Evolutionary conservation across 2,113 vertebrate species (phyloP), one percentile per base, ranked within the genome.

Genomic region (Motacilla tschutschensis): DNA sequence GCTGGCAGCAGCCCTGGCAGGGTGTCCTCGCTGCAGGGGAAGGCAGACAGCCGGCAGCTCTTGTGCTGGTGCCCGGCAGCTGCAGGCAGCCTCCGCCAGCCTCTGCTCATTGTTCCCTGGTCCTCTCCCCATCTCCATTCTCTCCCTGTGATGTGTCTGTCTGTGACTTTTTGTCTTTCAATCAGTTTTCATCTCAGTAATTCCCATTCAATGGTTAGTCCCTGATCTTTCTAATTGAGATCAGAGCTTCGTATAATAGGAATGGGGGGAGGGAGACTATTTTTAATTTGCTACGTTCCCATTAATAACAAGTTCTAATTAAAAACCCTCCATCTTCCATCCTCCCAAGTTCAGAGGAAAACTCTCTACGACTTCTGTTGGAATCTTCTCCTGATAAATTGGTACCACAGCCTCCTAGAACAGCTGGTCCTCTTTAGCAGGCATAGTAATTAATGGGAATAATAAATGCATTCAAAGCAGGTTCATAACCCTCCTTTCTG

Each of bases 241-340:
- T 96, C 97, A 97, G 95, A 95, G 96, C 93, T 96, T 96, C 89
- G 55, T 97, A 94, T 95, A 97, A 96, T 93, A 87, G 93, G 84
- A 73, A 85, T 74, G 79, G 92, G 94, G 90, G 95, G 55, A 70
- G 88, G 88, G 87, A 87, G 91, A 83, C 96, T 96, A 95, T 91
- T 97, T 97, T 97, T 97, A 97, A 97, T 97, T 97, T 97, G 95
- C 94, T 96, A 94, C 83, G 38, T 95, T 97, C 95, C 94, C 95
- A 95, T 97, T 97, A 97, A 97, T 96, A 97, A 97, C 96, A 95
- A 96, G 90, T 96, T 96, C 96, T 97, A 97, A 97, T 97, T 97
- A 97, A 97, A 97, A 97, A 90, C 79, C 83, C 92, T 96, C 88
- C 93, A 85, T 96, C 94, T 96, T 94, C 95, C 75, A 94, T 94